A percentile compares a stretch with the other conserved stretches of the same genome.
Conservation (phyloP, 1,140 invertebrate species). For the Leptinotarsa undecemlineata region DNA sequence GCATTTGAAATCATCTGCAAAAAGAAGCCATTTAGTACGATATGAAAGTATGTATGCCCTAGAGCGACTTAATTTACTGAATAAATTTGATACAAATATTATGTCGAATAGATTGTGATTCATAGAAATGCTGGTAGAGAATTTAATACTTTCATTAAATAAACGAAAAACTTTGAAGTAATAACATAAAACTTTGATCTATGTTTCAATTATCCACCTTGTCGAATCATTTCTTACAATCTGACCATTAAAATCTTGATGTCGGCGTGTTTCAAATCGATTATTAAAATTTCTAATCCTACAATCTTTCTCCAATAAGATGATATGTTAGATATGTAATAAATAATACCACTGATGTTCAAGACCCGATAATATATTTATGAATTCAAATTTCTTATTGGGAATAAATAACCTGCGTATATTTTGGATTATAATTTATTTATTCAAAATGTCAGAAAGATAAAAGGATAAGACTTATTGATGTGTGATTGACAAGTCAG, state of each 20-base stretch:
- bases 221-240: slow-evolving; percentile 5
- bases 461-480: slow-evolving; percentile 30
- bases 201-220: slow-evolving; percentile 3
- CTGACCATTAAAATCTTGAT: slow-evolving; percentile 12
- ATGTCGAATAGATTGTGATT: too few species aligned
- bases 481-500: slow-evolving; percentile 42
- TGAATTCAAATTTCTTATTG: slow-evolving; percentile 27
- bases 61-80: too few species aligned
- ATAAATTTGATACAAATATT: too few species aligned
- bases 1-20: too few species aligned
- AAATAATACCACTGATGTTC: slow-evolving; percentile 22
- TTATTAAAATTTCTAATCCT: slow-evolving; percentile 26
- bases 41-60: too few species aligned
- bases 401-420: slow-evolving; percentile 28
- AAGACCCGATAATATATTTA: slow-evolving; percentile 19
- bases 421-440: slow-evolving; percentile 41
- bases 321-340: slow-evolving; percentile 22
- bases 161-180: too few species aligned
- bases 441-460: slow-evolving; percentile 29
- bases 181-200: neutral
- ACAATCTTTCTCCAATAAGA: slow-evolving; percentile 15
- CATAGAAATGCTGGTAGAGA: too few species aligned
- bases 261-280: slow-evolving; percentile 21
- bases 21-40: too few species aligned
- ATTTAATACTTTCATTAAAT: too few species aligned